Percentiles rank a stretch among this genome's conserved stretches.
Evolutionary conservation across 2,888 invertebrate species (phyloP).

Genomic region (Automeris io): DNA sequence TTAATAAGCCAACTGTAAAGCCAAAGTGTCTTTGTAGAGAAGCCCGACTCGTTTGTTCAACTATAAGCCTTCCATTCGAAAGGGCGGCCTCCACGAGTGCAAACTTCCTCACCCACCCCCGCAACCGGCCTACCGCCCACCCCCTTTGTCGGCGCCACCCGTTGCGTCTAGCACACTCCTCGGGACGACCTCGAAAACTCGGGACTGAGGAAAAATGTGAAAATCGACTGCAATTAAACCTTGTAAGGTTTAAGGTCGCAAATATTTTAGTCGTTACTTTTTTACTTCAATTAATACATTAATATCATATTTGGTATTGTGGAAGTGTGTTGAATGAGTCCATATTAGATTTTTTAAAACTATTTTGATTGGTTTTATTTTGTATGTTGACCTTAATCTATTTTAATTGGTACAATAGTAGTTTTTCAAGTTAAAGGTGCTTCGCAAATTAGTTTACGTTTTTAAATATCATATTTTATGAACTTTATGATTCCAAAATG

Average conservation of each 20-base stretch:
- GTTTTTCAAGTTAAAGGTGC: too few relatives aligned
- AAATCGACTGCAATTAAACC: conserved; percentile 31
- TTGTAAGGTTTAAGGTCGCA: conserved; percentile 35
- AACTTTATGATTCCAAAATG: too few relatives aligned
- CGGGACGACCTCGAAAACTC: conserved; percentile 59
- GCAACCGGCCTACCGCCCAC: conserved; percentile 24
- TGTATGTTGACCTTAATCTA: too few relatives aligned
- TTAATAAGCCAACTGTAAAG: conserved; percentile 9
- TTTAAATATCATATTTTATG: too few relatives aligned
- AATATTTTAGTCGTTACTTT: too few relatives aligned
- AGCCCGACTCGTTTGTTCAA: conserved; percentile 19
- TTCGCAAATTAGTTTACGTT: too few relatives aligned
- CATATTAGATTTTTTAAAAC: too few relatives aligned
- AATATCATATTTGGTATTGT: too few relatives aligned
- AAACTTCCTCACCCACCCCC: conserved; percentile 37
- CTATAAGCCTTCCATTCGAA: conserved; percentile 36
- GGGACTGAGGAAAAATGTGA: conserved; percentile 28
- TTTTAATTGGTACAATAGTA: too few relatives aligned
- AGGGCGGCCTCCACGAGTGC: conserved; percentile 41
- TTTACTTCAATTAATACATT: too few relatives aligned
- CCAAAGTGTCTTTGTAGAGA: conserved; percentile 12
- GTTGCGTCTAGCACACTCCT: conserved; percentile 53
- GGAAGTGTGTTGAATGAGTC: too few relatives aligned
- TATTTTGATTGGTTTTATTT: too few relatives aligned
- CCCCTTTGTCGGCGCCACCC: conserved; percentile 23